Evolutionary conservation across 2,888 invertebrate genomes (phyloP).

Genomic region (Carcina quercana): DNA sequence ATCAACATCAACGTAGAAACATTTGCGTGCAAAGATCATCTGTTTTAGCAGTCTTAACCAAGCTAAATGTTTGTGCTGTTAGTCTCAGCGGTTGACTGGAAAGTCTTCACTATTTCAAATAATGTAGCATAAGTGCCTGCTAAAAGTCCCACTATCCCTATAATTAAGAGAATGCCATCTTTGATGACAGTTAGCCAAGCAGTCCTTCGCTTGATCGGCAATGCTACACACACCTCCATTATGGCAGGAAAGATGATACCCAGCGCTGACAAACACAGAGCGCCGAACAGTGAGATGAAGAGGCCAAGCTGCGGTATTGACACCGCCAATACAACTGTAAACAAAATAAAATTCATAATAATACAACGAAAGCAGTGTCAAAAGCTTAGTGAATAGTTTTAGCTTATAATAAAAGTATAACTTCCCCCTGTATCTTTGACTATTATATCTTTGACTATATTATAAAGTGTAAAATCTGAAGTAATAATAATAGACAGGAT

Average conservation of each 20-base stretch:
- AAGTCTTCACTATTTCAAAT: constrained; percentile 60
- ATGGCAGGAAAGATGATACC: constrained; percentile 92
- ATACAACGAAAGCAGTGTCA: too few relatives aligned
- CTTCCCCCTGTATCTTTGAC: background rate
- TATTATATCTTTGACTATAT: background rate
- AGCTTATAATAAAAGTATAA: background rate
- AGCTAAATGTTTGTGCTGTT: background rate
- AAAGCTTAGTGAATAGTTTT: background rate
- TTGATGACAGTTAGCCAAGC: constrained; percentile 40
- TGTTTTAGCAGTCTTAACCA: background rate
- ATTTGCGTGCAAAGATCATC: background rate
- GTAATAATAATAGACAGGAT: background rate
- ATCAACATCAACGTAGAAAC: background rate
- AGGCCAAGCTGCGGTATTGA: constrained; percentile 88
- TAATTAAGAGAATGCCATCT: constrained; percentile 69
- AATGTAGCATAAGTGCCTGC: constrained; percentile 80
- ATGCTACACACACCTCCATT: constrained; percentile 52
- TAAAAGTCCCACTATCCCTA: constrained; percentile 77
- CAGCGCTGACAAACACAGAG: constrained; percentile 89
- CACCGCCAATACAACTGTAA: constrained; percentile 82
- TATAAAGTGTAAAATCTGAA: background rate
- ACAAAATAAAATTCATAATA: too few relatives aligned
- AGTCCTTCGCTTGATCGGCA: constrained; percentile 74
- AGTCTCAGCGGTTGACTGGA: background rate
- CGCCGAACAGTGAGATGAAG: constrained; percentile 88